Percentiles rank a stretch among this genome's conserved stretches.
Evolutionary conservation across 2,797 vertebrate species (phyloP).

Genomic region (Onychomys leucogaster): DNA sequence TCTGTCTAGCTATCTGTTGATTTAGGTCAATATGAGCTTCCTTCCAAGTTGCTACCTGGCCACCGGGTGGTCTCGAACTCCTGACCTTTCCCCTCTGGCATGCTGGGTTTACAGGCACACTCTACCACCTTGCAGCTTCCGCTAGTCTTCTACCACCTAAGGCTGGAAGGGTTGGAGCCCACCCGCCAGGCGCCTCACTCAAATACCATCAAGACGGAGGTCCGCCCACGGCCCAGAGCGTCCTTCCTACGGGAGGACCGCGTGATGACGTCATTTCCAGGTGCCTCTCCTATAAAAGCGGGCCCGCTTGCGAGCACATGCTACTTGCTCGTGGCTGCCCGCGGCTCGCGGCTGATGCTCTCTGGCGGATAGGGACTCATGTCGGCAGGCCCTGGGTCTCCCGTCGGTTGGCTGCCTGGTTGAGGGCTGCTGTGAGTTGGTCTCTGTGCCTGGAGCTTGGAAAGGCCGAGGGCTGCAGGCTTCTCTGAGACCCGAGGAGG

Average conservation of each 20-base stretch:
- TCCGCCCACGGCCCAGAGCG: background rate
- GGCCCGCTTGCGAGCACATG: no score
- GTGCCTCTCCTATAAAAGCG: no score
- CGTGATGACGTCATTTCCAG: background rate
- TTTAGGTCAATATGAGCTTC: background rate
- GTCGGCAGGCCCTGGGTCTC: no score
- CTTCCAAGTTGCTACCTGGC: accelerated
- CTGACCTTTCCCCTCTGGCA: background rate
- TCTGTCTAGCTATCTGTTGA: background rate
- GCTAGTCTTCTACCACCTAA: no score
- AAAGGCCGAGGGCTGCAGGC: background rate
- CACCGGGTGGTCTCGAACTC: background rate
- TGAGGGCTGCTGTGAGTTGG: background rate
- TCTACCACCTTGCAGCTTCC: accelerated
- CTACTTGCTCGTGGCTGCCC: no score
- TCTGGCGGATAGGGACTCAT: no score
- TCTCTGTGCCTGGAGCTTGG: no score
- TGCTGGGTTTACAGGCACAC: background rate
- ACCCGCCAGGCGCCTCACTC: accelerated
- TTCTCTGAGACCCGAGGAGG: background rate
- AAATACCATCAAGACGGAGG: background rate
- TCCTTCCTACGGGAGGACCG: accelerated
- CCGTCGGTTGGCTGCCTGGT: no score
- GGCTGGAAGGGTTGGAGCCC: background rate
- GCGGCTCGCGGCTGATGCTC: no score